Percentiles rank a stretch among this genome's conserved stretches.
These are phyloP conservation scores for Andrena dorsata DNA, from an alignment of 2,888 invertebrate genomes.

Conservation along the genomic window DNA sequence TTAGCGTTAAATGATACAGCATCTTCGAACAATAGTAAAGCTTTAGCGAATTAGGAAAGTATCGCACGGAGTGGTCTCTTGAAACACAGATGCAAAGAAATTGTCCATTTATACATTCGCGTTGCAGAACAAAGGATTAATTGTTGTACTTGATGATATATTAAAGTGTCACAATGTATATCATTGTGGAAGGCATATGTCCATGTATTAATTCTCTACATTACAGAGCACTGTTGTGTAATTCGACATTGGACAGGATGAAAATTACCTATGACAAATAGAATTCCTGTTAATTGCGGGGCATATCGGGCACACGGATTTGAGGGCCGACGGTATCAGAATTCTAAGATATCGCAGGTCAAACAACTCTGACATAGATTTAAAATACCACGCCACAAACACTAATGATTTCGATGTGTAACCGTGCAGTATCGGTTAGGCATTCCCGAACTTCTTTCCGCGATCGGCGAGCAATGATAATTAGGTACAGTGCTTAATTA, in stretches of 20 bases:
- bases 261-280: constrained; percentile 14
- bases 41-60: background rate
- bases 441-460: constrained; percentile 10
- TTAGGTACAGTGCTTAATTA: constrained; percentile 15
- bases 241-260: constrained; percentile 36
- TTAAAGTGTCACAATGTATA: constrained; percentile 36
- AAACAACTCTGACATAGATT: constrained; percentile 60
- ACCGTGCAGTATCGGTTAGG: constrained; percentile 9
- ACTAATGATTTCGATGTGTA: constrained; percentile 37
- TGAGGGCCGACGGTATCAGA: constrained; percentile 34
- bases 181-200: constrained; percentile 51
- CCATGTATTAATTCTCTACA: constrained; percentile 18
- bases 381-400: constrained; percentile 56
- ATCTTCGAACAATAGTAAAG: background rate
- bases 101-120: background rate
- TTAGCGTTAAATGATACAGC: constrained; percentile 5
- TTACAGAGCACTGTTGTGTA: constrained; percentile 27
- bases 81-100: background rate
- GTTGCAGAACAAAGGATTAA: constrained; percentile 9
- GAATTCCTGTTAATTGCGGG: constrained; percentile 19
- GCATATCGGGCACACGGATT: constrained; percentile 30
- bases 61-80: background rate
- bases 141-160: constrained; percentile 15
- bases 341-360: constrained; percentile 58
- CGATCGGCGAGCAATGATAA: constrained; percentile 3